Evolutionary conservation across 2,888 invertebrate species (phyloP).

Genomic region (Mallateleia sp.): DNA sequence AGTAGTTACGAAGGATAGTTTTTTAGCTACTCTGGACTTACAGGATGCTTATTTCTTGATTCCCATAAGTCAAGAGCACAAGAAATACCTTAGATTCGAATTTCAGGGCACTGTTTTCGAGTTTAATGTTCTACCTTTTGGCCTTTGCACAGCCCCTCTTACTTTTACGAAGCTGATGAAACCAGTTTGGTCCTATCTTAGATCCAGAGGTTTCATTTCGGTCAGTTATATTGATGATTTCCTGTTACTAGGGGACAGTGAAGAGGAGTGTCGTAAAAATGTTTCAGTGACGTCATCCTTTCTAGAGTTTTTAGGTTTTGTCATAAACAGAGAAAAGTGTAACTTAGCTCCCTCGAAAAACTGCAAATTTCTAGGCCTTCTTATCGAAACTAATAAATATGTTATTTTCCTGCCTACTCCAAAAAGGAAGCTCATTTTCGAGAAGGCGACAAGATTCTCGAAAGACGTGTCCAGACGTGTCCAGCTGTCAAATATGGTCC

Average conservation of each 20-base stretch:
- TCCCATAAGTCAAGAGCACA: not conserved
- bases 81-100: conserved; percentile 1
- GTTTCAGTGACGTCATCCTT: no score
- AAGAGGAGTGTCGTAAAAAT: conserved; percentile 8
- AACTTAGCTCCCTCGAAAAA: not conserved
- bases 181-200: conserved; percentile 3
- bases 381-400: no score
- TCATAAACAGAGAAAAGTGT: conserved; percentile 18
- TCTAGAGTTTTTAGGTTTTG: conserved; percentile 6
- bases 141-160: not conserved
- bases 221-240: conserved; percentile 58
- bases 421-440: no score
- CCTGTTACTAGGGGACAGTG: conserved; percentile 16
- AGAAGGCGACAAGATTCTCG: no score
- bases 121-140: conserved; percentile 22
- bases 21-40: not conserved
- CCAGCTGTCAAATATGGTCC: conserved; percentile 63
- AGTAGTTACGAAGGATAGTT: not conserved
- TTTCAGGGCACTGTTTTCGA: not conserved
- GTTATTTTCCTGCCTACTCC: no score
- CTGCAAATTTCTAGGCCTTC: conserved; percentile 27
- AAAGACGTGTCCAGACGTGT: conserved; percentile 55
- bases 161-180: conserved; percentile 13
- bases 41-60: not conserved
- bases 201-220: not conserved